phyloP scores from a whole-genome alignment of 2,113 vertebrate genomes.

The Psettodes erumei region DNA sequence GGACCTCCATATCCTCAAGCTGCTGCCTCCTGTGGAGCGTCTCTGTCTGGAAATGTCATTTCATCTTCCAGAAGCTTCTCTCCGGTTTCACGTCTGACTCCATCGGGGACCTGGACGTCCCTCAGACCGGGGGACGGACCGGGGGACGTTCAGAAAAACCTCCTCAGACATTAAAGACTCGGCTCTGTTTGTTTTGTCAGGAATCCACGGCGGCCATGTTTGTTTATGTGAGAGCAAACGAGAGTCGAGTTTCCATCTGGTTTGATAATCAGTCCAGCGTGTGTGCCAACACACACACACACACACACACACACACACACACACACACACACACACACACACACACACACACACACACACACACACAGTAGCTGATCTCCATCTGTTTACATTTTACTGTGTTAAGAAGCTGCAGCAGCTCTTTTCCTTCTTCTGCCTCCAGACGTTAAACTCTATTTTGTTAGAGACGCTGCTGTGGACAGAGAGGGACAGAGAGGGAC shows the following conservation, averaged over 20 bases:
- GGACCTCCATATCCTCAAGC: too few relatives aligned
- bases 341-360: conserved; percentile 25
- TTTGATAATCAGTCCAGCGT: conserved; percentile 75
- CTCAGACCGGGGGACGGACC: too few relatives aligned
- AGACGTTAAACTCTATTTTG: not conserved
- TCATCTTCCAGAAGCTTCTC: not conserved
- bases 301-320: conserved; percentile 31
- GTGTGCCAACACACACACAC: conserved; percentile 43
- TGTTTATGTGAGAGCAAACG: conserved; percentile 77
- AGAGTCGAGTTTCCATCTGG: conserved; percentile 77
- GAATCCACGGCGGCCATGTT: conserved; percentile 72
- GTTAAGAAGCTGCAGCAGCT: conserved; percentile 7
- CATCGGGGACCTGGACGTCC: too few relatives aligned
- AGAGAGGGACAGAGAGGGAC: not conserved
- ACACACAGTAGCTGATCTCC: conserved; percentile 53
- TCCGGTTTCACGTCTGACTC: not conserved
- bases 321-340: conserved; percentile 36
- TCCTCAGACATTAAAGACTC: conserved; percentile 5
- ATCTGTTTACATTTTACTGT: conserved; percentile 57
- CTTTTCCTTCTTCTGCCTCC: conserved; percentile 13
- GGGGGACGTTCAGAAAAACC: not conserved
- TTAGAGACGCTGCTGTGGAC: conserved; percentile 7
- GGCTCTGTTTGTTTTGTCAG: conserved; percentile 74
- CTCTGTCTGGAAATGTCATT: not conserved
- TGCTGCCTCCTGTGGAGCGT: too few relatives aligned